A percentile compares a stretch with the other conserved stretches of the same genome.
Evolutionary conservation across 2,797 vertebrate genomes (phyloP).

Genomic region (Gymnothorax javanicus): DNA sequence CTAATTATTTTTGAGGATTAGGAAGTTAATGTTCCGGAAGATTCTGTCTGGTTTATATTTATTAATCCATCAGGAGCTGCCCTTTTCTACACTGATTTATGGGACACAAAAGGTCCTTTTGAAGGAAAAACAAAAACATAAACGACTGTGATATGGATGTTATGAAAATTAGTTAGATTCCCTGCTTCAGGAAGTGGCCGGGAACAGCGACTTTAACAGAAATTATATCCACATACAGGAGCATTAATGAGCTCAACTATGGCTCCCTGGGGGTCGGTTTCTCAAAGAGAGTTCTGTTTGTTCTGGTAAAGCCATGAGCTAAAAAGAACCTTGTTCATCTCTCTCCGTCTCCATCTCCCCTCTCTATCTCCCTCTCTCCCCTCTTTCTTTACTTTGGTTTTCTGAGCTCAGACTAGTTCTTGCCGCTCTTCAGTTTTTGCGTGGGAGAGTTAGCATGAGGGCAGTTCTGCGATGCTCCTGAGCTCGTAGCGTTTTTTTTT

Average conservation of each 20-base stretch:
- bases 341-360: not conserved
- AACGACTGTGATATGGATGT: not conserved
- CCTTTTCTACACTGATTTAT: not conserved
- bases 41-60: not conserved
- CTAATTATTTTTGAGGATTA: not conserved
- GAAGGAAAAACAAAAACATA: not conserved
- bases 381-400: not conserved
- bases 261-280: not conserved
- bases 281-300: not conserved
- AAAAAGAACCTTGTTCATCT: not conserved
- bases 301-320: not conserved
- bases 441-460: not conserved
- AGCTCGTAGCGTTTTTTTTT: not conserved
- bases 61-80: not conserved
- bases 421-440: not conserved
- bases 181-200: not conserved
- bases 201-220: not conserved
- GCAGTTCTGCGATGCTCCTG: not conserved
- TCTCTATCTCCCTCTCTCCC: no score
- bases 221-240: not conserved
- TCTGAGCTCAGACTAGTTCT: not conserved
- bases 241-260: not conserved
- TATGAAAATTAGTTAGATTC: not conserved
- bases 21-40: not conserved
- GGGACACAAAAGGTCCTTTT: not conserved